These are phyloP conservation scores for Sitta carolinensis DNA, from an alignment of 2,797 vertebrate species.

Conservation along the genomic window DNA sequence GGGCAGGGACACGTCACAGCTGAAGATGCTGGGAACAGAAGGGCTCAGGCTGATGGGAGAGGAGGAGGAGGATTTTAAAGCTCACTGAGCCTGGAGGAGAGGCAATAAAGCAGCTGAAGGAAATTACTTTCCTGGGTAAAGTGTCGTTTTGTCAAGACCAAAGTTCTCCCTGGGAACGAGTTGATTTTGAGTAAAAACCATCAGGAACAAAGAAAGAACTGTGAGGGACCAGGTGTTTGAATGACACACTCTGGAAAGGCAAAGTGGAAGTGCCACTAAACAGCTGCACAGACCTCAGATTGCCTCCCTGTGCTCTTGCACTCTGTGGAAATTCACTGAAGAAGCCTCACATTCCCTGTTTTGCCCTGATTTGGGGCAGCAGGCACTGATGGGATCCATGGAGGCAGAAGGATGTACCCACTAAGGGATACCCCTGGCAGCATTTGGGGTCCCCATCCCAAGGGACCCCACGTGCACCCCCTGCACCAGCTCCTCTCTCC, in stretches of 20 bases:
- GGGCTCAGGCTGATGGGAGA: not conserved
- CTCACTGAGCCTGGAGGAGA: not conserved
- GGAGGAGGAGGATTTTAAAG: not conserved
- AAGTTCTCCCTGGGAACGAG: not conserved
- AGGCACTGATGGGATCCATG: accelerated
- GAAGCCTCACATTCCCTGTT: accelerated
- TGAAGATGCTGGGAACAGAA: not conserved
- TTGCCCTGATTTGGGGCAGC: not conserved
- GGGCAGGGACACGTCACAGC: not conserved
- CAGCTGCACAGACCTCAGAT: not conserved
- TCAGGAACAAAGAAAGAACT: not conserved
- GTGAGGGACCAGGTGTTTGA: not conserved
- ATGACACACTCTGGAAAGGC: not conserved
- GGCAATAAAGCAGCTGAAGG: slow-evolving; percentile 17
- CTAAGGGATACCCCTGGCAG: not conserved
- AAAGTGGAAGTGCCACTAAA: not conserved
- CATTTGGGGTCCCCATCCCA: not conserved
- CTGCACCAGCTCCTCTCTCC: not conserved
- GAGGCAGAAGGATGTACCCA: accelerated
- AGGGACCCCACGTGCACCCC: not conserved
- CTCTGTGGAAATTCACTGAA: accelerated
- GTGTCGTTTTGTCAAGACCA: not conserved
- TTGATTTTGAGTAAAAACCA: not conserved
- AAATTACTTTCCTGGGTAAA: not conserved
- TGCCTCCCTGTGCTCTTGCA: accelerated